A percentile compares a stretch with the other conserved stretches of the same genome.
Evolutionary conservation across 1,140 invertebrate genomes (phyloP).

Genomic region (Bombus pyrosoma): DNA sequence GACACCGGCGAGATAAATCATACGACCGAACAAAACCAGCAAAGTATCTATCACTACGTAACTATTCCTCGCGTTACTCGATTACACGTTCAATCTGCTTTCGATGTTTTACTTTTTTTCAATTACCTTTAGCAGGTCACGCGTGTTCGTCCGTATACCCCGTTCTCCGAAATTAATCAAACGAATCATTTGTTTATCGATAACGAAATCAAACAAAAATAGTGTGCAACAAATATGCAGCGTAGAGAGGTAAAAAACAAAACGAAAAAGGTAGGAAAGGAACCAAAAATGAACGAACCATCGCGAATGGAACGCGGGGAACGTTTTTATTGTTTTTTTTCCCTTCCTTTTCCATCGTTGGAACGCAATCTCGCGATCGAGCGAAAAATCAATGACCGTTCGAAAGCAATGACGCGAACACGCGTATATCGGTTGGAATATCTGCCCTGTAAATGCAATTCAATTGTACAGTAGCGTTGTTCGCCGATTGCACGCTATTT

Average conservation of each 20-base stretch:
- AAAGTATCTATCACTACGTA: background rate
- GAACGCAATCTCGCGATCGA: constrained; percentile 25
- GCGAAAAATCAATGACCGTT: constrained; percentile 19
- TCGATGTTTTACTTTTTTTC: background rate
- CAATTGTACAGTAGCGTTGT: background rate
- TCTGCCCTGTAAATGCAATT: constrained; percentile 12
- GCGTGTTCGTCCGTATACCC: background rate
- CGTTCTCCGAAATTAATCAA: background rate
- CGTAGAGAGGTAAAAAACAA: no score
- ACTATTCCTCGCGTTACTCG: background rate
- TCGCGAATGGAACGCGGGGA: background rate
- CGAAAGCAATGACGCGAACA: constrained; percentile 9
- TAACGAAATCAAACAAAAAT: constrained; percentile 13
- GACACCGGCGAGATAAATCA: background rate
- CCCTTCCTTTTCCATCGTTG: background rate
- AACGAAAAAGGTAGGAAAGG: background rate
- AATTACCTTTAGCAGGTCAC: background rate
- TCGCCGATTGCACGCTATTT: constrained; percentile 6
- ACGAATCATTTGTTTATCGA: constrained; percentile 13
- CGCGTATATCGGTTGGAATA: background rate
- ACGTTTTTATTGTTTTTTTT: background rate
- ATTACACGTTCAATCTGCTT: constrained; percentile 1
- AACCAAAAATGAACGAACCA: background rate
- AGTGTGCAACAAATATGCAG: background rate
- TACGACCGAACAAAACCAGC: background rate